Evolutionary conservation across 2,888 invertebrate species (phyloP), one percentile per base, ranked within the genome.

Genomic region (Phengaris arion): DNA sequence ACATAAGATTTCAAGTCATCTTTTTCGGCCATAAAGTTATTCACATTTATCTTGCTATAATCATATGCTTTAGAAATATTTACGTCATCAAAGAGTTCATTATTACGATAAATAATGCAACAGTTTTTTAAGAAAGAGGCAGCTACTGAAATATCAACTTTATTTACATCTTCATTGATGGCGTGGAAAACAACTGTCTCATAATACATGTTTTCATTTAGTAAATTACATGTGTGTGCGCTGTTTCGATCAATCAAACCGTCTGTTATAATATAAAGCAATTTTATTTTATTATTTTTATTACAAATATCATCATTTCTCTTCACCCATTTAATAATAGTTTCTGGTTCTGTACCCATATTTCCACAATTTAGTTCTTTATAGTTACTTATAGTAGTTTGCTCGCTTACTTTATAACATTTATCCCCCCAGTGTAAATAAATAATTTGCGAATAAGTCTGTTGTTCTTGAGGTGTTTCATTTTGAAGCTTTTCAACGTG

Each of bases 1-100:
- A 86, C 84, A 74, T 86, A 86, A 74, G 86, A 85, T 54, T 81
- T 82, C 22, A 86, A 76, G 15, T 75, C 69, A 6, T 85, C 81
- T 79, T 80, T 85, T 78, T 84, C 81, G 0, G 46, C 22, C 13
- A 6, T 68, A 80, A 85, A 86, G 72, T 84, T 86, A 4, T 81
- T 76, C 5, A 80, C 8, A 6, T 79, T 83, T 6, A 86, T 81
- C 59, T 79, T 79, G 48, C 80, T 80, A 73, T 86, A 86, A 75
- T 85, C 81, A 76, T 79, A 86, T n/a, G 81, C 82, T 10, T 81
- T 76, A 7, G 84, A 82, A 77, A 86, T 81, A 81, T 86, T 79
- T n/a, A 77, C 79, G 46, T 77, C 77, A 68, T 83, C 83, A 52
- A 64, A 74, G 70, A 83, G 77, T 45, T 82, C 77, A 35, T 80